These are phyloP conservation scores for Lasioglossum morio DNA, from an alignment of 2,888 invertebrate species.

Conservation along the genomic window DNA sequence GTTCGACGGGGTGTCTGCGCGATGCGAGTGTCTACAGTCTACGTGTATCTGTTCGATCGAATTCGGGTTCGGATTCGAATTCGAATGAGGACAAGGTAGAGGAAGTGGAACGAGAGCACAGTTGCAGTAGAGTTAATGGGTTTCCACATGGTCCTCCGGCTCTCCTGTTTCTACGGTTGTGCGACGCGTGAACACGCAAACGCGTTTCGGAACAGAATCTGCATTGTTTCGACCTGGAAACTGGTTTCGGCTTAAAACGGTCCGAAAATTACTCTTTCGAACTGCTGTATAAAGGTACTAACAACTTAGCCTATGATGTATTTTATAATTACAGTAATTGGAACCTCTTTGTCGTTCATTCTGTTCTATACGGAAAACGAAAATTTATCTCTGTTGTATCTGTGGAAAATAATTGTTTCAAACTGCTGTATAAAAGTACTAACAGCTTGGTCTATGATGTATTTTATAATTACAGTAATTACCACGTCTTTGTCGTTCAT, in stretches of 20 bases:
- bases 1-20: conserved; percentile 22
- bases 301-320: too few species aligned
- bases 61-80: conserved; percentile 13
- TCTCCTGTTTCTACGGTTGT: neutral
- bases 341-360: too few species aligned
- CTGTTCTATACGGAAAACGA: too few species aligned
- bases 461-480: too few species aligned
- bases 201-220: neutral
- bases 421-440: too few species aligned
- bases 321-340: too few species aligned
- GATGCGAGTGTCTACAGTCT: conserved; percentile 15
- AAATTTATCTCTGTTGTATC: too few species aligned
- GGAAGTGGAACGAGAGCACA: neutral
- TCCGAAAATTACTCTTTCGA: neutral
- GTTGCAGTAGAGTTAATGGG: neutral
- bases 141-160: neutral
- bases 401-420: too few species aligned
- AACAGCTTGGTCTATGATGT: too few species aligned
- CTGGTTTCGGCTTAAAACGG: neutral
- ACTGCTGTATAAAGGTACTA: too few species aligned
- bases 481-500: too few species aligned
- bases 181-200: neutral
- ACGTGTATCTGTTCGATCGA: conserved; percentile 22
- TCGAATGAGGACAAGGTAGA: neutral
- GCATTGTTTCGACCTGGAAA: neutral